These are phyloP conservation scores for Gavialis gangeticus DNA, from an alignment of 2,113 vertebrate species.

Conservation along the genomic window DNA sequence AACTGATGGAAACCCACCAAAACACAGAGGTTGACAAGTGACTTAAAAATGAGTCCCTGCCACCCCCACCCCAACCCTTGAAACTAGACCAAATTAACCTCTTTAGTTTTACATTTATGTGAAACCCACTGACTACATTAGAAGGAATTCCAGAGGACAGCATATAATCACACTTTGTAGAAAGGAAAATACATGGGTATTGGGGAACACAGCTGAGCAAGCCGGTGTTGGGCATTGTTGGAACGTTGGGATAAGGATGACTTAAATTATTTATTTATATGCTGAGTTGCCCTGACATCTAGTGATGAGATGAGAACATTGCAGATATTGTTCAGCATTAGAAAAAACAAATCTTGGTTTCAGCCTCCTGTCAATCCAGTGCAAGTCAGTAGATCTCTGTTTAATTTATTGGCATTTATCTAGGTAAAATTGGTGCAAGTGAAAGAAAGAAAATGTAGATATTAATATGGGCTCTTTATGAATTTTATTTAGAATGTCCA, in stretches of 20 bases:
- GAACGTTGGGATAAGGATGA: background rate
- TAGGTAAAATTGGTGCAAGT: background rate
- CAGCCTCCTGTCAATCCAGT: rapidly evolving
- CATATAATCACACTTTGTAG: background rate
- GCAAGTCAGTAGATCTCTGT: background rate
- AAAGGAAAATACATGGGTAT: background rate
- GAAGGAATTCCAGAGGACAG: background rate
- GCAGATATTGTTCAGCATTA: background rate
- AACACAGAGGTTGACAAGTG: background rate
- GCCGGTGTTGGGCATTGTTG: background rate
- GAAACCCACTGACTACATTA: constrained; percentile 11
- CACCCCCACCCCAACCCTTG: background rate
- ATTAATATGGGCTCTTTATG: background rate
- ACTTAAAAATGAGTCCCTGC: no score
- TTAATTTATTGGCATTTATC: background rate
- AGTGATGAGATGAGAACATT: background rate
- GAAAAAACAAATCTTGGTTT: background rate
- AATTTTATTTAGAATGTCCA: background rate
- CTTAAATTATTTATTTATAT: background rate
- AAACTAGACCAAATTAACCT: constrained; percentile 4
- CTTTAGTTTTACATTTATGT: background rate
- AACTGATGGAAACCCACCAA: background rate
- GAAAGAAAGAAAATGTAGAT: background rate
- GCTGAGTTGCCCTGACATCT: constrained; percentile 40
- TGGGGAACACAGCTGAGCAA: background rate